Conservation (phyloP, 2,797 vertebrate genomes). For the Lophotriccus pileatus region DNA sequence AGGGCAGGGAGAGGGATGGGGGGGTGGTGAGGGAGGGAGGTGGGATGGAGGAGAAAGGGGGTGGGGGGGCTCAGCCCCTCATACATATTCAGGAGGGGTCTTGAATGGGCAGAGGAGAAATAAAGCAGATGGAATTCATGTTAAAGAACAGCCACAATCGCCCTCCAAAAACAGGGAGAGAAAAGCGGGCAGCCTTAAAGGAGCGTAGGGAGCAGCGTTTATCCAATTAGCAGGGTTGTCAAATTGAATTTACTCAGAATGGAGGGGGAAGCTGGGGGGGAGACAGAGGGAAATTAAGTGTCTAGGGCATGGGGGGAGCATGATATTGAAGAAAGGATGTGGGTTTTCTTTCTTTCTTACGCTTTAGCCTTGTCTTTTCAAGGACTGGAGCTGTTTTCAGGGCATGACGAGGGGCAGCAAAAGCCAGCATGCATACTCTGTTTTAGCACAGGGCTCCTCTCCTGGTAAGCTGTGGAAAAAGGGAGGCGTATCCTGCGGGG, state of each 20-base stretch:
- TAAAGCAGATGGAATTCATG: conserved; percentile 84
- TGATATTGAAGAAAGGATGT: conserved; percentile 58
- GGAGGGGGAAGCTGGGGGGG: conserved; percentile 12
- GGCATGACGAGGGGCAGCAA: not conserved
- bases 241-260: conserved; percentile 94
- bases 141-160: conserved; percentile 79
- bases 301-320: conserved; percentile 50
- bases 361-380: conserved; percentile 52
- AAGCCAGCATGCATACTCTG: not conserved
- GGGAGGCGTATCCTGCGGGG: not conserved
- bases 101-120: conserved; percentile 77
- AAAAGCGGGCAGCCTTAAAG: conserved; percentile 80
- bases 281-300: conserved; percentile 69
- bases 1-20: conserved; percentile 45
- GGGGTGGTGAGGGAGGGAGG: not conserved
- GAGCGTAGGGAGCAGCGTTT: conserved; percentile 82
- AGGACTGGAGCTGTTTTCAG: conserved; percentile 51
- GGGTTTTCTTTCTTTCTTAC: conserved; percentile 2
- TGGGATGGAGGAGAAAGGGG: conserved; percentile 5
- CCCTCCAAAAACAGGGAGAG: conserved; percentile 84
- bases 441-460: not conserved
- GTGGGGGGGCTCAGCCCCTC: conserved; percentile 66
- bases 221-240: conserved; percentile 99
- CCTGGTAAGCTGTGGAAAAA: not conserved
- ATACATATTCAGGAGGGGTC: conserved; percentile 92